phyloP scores from a whole-genome alignment of 2,797 vertebrate genomes.

The Toxotes lorentzi region DNA sequence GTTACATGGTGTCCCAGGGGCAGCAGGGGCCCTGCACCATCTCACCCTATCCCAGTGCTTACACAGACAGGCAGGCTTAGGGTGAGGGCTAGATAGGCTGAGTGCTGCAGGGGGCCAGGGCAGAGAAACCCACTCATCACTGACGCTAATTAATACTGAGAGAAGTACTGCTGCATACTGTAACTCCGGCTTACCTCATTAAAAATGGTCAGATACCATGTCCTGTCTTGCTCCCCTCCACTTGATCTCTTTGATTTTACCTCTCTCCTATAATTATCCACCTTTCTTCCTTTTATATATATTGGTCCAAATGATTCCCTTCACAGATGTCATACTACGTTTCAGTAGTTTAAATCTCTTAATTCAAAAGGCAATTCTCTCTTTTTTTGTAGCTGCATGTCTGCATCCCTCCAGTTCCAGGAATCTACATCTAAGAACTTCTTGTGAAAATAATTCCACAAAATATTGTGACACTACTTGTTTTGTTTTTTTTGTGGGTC shows the following conservation, averaged over 20 bases:
- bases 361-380: not conserved
- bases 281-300: not conserved
- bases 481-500: not conserved
- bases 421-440: not conserved
- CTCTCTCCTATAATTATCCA: not conserved
- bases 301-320: not conserved
- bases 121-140: constrained; percentile 35
- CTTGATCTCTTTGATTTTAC: constrained; percentile 1
- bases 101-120: constrained; percentile 8
- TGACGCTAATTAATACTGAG: constrained; percentile 54
- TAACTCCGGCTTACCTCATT: constrained; percentile 29
- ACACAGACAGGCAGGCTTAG: constrained; percentile 37
- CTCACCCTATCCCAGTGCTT: constrained; percentile 22
- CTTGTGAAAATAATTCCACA: not conserved
- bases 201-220: constrained; percentile 25
- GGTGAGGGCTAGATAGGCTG: constrained; percentile 35
- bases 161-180: constrained; percentile 17
- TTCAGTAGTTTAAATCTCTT: not conserved
- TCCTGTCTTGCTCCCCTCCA: not conserved
- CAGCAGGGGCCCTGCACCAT: constrained; percentile 36
- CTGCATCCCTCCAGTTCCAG: not conserved
- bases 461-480: not conserved
- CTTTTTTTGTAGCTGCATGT: not conserved
- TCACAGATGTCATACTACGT: not conserved
- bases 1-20: constrained; percentile 50